Percentiles rank a stretch among this genome's conserved stretches.
These are phyloP conservation scores for Pammene fasciana DNA, from an alignment of 2,888 invertebrate species.

Conservation along the genomic window DNA sequence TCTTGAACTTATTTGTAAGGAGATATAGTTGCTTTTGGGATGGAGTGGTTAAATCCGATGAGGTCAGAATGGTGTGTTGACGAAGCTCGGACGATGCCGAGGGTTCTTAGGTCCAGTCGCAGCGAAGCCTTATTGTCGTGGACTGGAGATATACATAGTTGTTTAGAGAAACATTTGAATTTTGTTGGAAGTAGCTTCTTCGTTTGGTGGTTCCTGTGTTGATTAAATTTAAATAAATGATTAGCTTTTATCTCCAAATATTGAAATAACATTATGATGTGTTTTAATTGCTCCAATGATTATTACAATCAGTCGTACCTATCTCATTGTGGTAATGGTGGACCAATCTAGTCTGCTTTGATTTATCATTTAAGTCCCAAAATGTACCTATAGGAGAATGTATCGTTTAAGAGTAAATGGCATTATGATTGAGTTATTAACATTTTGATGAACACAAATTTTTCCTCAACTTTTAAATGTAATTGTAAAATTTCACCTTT, in stretches of 20 bases:
- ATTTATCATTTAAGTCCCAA: no score
- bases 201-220: slow-evolving; percentile 40
- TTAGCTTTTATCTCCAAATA: background rate
- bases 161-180: slow-evolving; percentile 25
- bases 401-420: no score
- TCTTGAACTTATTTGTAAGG: background rate
- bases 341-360: no score
- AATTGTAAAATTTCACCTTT: no score
- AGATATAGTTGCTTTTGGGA: slow-evolving; percentile 1
- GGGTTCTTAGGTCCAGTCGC: slow-evolving; percentile 43
- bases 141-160: slow-evolving; percentile 37
- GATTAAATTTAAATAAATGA: background rate
- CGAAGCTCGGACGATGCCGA: slow-evolving; percentile 43
- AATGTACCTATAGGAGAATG: no score
- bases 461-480: no score
- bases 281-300: no score
- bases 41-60: background rate
- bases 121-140: slow-evolving; percentile 51
- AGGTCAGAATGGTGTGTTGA: background rate
- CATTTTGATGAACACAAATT: no score
- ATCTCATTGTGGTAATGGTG: no score
- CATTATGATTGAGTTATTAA: no score
- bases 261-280: no score
- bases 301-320: no score
- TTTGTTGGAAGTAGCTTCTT: slow-evolving; percentile 48